Base-by-base conservation (phyloP, 2,888 invertebrate species). In the Epinotia brunnichana region DNA sequence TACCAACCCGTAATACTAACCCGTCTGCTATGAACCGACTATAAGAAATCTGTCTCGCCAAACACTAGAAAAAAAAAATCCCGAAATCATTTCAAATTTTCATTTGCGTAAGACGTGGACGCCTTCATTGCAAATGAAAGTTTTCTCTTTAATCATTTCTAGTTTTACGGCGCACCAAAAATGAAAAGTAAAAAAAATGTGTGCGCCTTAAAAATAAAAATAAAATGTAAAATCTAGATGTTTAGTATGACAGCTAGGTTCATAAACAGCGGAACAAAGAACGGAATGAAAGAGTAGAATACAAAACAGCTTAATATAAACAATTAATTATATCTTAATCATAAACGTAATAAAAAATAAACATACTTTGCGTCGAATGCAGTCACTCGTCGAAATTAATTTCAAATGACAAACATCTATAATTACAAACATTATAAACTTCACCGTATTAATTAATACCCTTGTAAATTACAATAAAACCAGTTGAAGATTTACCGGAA, bases 261-360 rank as follows among this genome's bases (percentile, higher is more conserved):
- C 66, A 56, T 68, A 75, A 76, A 76, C 75, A 77, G 76, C 69
- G 61, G 66, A 76, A 74, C 76, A 76, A 67, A 80, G 67, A 83
- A 73, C 86, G 91, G 91, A 91, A 91, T 91, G 91, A 87, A 89
- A 89, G 79, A 90, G 87, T 85, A 86, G 77, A 77, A 63, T 69
- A 73, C 57, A 59, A 85, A 78, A 83, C 76, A 87, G 83, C 85
- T 84, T 86, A 86, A 84, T 76, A 74, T 77, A 77, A 79, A 79
- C 76, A 76, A 76, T 59, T 76, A 76, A 76, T 74, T 75, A 76
- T 75, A 77, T 80, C 75, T 76, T 77, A 79, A 60, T 66, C 73
- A 74, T 75, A 75, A 77, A 69, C 69, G 57, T 73, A 74, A 69
- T 75, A 75, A 62, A 77, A 77, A 78, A 78, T 77, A 79, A 78